Evolutionary conservation across 35 echinoderm and acorn worm species (phyloP), one percentile per base, ranked within the genome.

Genomic region (Ptychodera flava): DNA sequence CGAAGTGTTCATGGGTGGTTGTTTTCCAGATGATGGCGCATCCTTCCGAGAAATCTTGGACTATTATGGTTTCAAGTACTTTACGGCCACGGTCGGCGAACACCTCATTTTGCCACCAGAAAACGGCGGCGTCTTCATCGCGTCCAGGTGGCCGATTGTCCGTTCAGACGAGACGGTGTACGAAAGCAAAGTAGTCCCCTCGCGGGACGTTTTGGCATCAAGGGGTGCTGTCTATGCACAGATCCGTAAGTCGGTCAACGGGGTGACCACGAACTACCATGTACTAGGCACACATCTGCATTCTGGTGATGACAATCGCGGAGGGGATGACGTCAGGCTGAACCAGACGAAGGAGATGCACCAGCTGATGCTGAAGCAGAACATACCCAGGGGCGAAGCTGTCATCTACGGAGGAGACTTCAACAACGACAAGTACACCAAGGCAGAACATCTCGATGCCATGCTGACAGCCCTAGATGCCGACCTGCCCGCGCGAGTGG

Each of bases 321-420:
- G 80, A 12, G 76, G 85, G 2, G 91, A 92, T 36, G 37, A 31
- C 15, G 91, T 88, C 29, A 38, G 91, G 16, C 85, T 86, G 28
- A 83, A 88, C 36, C 91, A 92, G 45, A 86, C 91, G 31, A 81
- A 27, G 10, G 91, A 88, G 38, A 92, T 92, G 86, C 86, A 88
- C 80, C 45, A 88, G 2, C 38, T 92, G 76, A 92, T 88, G 91
- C 32, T 88, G 28, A 77, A 35, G 30, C 86, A 84, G 31, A 79
- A 85, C n/a, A 88, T 92, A 22, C 82, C 91, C 30, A 0, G 33
- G 1, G 36, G 84, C 36, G 91, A 88, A 64, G 85, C 91, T 0
- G 91, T 92, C 32, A 92, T 92, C 30, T 92, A 92, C 77, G 91
- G 79, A 28, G 91, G 91, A 29, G 91, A 92, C 75, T 76, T 92